Base-by-base conservation (phyloP, 1,140 invertebrate genomes). In the Drosophila simulans region DNA sequence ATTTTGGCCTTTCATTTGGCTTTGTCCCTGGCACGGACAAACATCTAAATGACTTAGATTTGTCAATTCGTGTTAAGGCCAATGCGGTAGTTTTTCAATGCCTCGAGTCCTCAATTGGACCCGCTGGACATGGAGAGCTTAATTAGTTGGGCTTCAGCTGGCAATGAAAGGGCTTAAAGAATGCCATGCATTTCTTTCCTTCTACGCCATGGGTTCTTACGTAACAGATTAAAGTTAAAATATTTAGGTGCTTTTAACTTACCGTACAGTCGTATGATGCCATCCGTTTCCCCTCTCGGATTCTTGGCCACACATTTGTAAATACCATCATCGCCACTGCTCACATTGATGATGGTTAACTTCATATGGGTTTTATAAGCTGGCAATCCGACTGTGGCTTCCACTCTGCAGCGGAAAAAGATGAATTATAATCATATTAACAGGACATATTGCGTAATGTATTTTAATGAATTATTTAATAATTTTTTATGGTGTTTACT, bases 221-320 rank as follows among this genome's bases (percentile, higher is more conserved):
- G 0, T 45, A 20, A 46, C 45, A 25, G 59, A 77, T 59, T 46
- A 45, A 59, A 68, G 59, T 63, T 13, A 15, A 8, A 13, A 34
- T 25, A 22, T 31, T 22, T 12, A 20, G n/a, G 11, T 51, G 20
- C 25, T 55, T 54, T 48, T 11, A 8, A 96, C 97, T 97, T 94
- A 98, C 97, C 96, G 92, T 98, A 98, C 53, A 98, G 92, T 84
- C 96, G 94, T 84, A 98, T 98, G 34, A 95, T 96, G 48, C 97
- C 97, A 92, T 98, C 97, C 0, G 97, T 98, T 91, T 98, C 97
- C 56, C 97, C 97, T 49, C 97, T 93, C 8, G 97, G 97, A 94
- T 98, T 98, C 93, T 98, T 98, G 20, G 97, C 97, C 53, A 92
- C 91, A 91, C 97, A 98, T 91, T 97, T 98, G 92, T 98, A 98